phyloP scores from a whole-genome alignment of 1,140 invertebrate genomes.

The Heliconius melpomene region DNA sequence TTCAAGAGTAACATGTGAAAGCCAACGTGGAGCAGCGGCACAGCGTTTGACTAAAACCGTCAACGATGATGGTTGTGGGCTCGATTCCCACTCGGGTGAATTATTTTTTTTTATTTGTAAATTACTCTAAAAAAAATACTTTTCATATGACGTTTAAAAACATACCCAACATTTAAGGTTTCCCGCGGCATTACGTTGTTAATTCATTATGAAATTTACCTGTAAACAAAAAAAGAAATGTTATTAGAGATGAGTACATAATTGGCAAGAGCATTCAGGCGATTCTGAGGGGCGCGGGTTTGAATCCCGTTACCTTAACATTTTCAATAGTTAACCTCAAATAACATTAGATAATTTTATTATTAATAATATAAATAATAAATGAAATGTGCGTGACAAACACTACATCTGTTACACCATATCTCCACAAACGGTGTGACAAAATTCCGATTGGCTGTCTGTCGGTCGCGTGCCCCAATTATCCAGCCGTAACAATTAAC shows the following conservation, averaged over 20 bases:
- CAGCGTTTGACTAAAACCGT: no score
- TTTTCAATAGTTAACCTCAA: no score
- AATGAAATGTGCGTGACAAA: not conserved
- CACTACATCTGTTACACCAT: not conserved
- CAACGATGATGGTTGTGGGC: no score
- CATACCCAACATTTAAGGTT: not conserved
- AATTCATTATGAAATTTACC: constrained; percentile 1
- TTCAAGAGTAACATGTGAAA: no score
- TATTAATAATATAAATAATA: not conserved
- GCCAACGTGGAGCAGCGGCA: no score
- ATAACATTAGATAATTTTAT: no score
- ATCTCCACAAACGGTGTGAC: not conserved
- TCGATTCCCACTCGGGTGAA: no score
- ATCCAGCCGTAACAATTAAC: constrained; percentile 15
- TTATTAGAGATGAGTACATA: not conserved
- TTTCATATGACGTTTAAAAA: not conserved
- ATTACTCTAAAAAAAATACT: not conserved
- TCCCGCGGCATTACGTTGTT: not conserved
- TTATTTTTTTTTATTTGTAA: no score
- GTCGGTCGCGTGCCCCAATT: constrained; percentile 6
- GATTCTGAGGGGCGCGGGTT: no score
- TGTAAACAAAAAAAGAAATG: constrained; percentile 13
- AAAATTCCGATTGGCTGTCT: constrained; percentile 12
- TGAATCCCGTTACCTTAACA: no score
- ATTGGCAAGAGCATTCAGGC: no score